phyloP scores from a whole-genome alignment of 2,888 invertebrate genomes.

The Gandaritis pyraliata region DNA sequence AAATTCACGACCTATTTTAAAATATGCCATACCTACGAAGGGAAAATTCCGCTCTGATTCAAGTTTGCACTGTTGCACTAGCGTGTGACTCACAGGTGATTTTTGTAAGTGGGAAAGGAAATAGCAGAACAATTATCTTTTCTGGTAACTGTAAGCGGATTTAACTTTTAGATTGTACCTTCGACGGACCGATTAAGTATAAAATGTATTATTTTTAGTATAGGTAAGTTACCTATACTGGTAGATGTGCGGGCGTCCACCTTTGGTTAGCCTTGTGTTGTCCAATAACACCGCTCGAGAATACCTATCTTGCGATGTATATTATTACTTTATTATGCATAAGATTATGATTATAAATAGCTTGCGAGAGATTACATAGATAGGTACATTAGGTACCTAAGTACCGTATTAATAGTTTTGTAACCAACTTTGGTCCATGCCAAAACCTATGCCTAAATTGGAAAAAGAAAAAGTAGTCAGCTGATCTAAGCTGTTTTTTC shows the following conservation, averaged over 20 bases:
- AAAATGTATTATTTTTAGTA: slow-evolving; percentile 65
- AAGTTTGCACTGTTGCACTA: slow-evolving; percentile 46
- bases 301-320: slow-evolving; percentile 58
- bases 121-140: slow-evolving; percentile 47
- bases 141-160: slow-evolving; percentile 53
- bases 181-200: slow-evolving; percentile 59
- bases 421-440: too few relatives aligned
- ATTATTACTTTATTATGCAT: neutral
- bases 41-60: slow-evolving; percentile 50
- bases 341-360: neutral
- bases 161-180: slow-evolving; percentile 53
- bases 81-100: slow-evolving; percentile 46
- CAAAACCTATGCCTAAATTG: too few relatives aligned
- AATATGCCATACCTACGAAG: slow-evolving; percentile 19
- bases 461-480: too few relatives aligned
- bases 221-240: slow-evolving; percentile 47
- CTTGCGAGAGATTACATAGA: too few relatives aligned
- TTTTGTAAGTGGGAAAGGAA: slow-evolving; percentile 61
- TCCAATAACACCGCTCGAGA: slow-evolving; percentile 73
- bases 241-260: slow-evolving; percentile 71
- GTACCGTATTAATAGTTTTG: too few relatives aligned
- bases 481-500: too few relatives aligned
- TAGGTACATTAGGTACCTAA: too few relatives aligned
- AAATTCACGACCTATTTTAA: slow-evolving; percentile 14
- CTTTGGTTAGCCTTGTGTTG: slow-evolving; percentile 77